phyloP scores from a whole-genome alignment of 2,113 vertebrate species.

The Solea senegalensis region DNA sequence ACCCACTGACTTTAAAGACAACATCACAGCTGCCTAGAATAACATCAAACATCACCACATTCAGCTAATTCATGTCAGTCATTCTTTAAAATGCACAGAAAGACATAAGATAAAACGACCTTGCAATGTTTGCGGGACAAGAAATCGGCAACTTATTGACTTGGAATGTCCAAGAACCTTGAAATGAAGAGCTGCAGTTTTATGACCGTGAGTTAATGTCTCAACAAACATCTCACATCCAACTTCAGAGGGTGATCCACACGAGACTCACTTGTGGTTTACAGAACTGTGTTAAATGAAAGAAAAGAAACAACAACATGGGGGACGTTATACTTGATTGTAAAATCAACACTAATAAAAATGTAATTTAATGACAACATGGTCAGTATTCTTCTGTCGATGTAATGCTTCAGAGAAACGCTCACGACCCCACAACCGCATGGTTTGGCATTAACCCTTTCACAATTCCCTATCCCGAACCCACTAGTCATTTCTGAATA shows the following conservation, averaged over 20 bases:
- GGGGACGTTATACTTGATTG: constrained; percentile 28
- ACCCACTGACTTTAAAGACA: constrained; percentile 74
- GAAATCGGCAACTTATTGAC: constrained; percentile 51
- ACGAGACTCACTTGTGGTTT: constrained; percentile 24
- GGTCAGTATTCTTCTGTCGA: constrained; percentile 34
- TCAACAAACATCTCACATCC: constrained; percentile 16
- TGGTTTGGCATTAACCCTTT: constrained; percentile 1
- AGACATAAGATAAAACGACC: constrained; percentile 48
- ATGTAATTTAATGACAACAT: constrained; percentile 35
- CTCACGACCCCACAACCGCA: constrained; percentile 14
- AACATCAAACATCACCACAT: constrained; percentile 77
- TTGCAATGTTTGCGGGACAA: constrained; percentile 34
- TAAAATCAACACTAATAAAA: constrained; percentile 25
- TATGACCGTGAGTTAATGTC: constrained; percentile 7
- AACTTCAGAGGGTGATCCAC: constrained; percentile 25
- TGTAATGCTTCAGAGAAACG: constrained; percentile 27
- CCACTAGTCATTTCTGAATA: constrained; percentile 28
- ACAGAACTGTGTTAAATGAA: constrained; percentile 25
- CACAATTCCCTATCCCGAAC: constrained; percentile 18
- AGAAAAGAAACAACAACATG: constrained; percentile 24
- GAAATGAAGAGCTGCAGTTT: constrained; percentile 43
- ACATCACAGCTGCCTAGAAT: constrained; percentile 79
- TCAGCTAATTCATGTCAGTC: constrained; percentile 70
- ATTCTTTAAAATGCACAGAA: constrained; percentile 59
- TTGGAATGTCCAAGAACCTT: constrained; percentile 63